phyloP scores from a whole-genome alignment of 92 coral and sea anemone species.

The Paragorgia papillata region DNA sequence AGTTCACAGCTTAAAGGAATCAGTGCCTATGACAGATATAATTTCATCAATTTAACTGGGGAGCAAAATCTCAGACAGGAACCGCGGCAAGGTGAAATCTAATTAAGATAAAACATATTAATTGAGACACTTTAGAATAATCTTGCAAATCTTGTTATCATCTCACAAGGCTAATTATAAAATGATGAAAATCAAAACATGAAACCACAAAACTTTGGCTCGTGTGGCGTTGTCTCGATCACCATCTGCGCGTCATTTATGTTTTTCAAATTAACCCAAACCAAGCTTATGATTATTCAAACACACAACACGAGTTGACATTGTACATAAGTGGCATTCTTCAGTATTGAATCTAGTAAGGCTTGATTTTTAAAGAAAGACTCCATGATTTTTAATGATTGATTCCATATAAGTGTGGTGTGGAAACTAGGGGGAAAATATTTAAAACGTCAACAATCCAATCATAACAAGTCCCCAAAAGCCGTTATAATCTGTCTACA shows the following conservation, averaged over 20 bases:
- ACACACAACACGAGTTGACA: too few species aligned
- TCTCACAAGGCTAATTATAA: not conserved
- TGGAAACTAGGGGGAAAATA: too few species aligned
- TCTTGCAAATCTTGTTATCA: conserved; percentile 5
- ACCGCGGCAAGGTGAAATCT: conserved; percentile 5
- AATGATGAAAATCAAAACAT: conserved; percentile 4
- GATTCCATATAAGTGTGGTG: too few species aligned
- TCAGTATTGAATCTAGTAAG: too few species aligned
- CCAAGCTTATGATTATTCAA: too few species aligned
- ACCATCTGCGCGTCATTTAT: not conserved
- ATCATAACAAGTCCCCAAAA: too few species aligned
- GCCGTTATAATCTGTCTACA: too few species aligned
- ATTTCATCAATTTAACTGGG: not conserved
- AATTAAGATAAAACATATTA: conserved; percentile 20
- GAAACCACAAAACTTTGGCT: conserved; percentile 2
- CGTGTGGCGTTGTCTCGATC: not conserved
- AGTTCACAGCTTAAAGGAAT: not conserved
- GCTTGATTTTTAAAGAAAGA: too few species aligned
- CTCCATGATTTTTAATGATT: too few species aligned
- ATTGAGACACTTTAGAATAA: conserved; percentile 14
- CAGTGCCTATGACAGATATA: not conserved
- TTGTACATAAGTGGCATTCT: too few species aligned
- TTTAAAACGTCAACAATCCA: too few species aligned
- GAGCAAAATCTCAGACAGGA: conserved; percentile 16
- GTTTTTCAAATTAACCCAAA: not conserved